These are phyloP conservation scores for Dorcus hopei DNA, from an alignment of 2,888 invertebrate genomes.

Conservation along the genomic window DNA sequence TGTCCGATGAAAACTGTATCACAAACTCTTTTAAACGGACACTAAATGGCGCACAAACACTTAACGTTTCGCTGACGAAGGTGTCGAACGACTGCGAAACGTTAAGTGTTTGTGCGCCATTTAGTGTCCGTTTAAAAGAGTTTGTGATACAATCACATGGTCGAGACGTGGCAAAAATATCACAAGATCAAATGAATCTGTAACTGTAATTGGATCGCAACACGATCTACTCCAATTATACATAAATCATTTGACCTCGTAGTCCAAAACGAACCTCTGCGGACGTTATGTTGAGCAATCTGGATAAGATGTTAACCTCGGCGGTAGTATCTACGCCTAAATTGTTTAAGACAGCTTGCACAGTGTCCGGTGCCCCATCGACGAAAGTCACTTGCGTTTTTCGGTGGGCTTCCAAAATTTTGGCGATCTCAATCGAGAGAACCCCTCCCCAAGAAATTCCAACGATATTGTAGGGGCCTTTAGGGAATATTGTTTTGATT, in stretches of 20 bases:
- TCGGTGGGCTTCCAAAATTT: constrained; percentile 66
- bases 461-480: constrained; percentile 68
- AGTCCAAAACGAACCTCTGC: constrained; percentile 30
- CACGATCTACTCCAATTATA: too few relatives aligned
- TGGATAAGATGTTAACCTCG: constrained; percentile 58
- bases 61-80: too few relatives aligned
- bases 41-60: too few relatives aligned
- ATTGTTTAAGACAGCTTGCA: constrained; percentile 56
- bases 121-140: too few relatives aligned
- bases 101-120: too few relatives aligned
- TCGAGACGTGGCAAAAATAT: not conserved
- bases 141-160: constrained; percentile 21
- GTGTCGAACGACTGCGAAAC: too few relatives aligned
- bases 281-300: constrained; percentile 53
- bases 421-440: constrained; percentile 75
- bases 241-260: not conserved
- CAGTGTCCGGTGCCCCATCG: constrained; percentile 76
- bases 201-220: not conserved
- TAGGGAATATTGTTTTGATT: constrained; percentile 57
- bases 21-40: too few relatives aligned
- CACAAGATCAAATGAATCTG: not conserved
- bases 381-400: constrained; percentile 64
- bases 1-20: too few relatives aligned
- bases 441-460: constrained; percentile 89
- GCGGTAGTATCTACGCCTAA: constrained; percentile 41